phyloP scores from a whole-genome alignment of 37 sponge, comb jelly and placozoan genomes.

The Mnemiopsis leidyi region DNA sequence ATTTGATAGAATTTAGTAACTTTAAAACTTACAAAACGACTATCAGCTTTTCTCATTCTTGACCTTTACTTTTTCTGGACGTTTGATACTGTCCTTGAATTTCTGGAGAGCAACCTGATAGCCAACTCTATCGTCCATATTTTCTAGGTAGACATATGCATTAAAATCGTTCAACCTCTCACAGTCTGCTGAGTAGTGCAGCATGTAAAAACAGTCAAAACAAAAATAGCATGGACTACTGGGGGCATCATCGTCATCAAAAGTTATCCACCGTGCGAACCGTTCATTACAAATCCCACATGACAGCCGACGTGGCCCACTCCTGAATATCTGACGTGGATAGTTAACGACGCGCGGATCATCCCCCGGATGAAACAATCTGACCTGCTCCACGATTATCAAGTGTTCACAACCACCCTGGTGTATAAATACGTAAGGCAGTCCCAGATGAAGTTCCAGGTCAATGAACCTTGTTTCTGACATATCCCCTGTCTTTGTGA shows the following conservation, averaged over 20 bases:
- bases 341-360: conserved; percentile 24
- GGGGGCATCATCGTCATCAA: conserved; percentile 45
- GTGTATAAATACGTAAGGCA: conserved; percentile 48
- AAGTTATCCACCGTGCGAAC: conserved; percentile 37
- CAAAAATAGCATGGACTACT: conserved; percentile 11
- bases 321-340: not conserved
- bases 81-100: conserved; percentile 10
- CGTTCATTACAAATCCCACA: conserved; percentile 16
- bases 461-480: not conserved
- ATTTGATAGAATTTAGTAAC: too few species aligned
- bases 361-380: conserved; percentile 59
- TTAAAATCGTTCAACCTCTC: conserved; percentile 20
- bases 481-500: not conserved
- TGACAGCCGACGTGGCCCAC: not conserved
- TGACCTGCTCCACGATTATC: conserved; percentile 14
- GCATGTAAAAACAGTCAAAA: conserved; percentile 42
- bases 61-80: not conserved
- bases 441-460: conserved; percentile 27
- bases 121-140: conserved; percentile 19
- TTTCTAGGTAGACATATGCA: conserved; percentile 44
- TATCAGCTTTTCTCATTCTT: too few species aligned
- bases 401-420: conserved; percentile 55
- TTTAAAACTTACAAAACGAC: too few species aligned
- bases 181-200: not conserved
- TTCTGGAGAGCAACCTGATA: conserved; percentile 41